These are phyloP conservation scores for Caenorhabditis elegans DNA, from an alignment of 1,140 invertebrate species.

Conservation along the genomic window DNA sequence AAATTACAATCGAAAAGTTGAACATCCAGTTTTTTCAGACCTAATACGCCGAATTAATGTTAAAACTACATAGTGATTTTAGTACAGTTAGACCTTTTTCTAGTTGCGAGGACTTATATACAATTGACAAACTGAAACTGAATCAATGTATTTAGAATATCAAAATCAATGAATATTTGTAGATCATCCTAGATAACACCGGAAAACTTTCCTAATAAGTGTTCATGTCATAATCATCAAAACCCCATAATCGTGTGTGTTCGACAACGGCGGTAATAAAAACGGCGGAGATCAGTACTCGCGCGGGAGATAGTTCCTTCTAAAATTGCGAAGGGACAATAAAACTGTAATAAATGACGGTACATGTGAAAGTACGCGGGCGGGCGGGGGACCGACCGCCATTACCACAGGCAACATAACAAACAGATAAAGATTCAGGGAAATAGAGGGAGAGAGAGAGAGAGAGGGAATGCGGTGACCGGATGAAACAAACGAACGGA, in stretches of 20 bases:
- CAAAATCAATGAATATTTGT: too few species aligned
- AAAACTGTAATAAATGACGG: conserved; percentile 28
- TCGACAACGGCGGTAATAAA: neutral
- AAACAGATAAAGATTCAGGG: conserved; percentile 5
- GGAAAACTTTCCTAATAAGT: neutral
- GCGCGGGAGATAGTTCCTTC: neutral
- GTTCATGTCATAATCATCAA: conserved; percentile 8
- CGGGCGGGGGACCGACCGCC: neutral
- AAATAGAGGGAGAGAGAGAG: neutral
- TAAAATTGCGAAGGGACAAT: conserved; percentile 13
- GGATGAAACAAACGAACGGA: neutral
- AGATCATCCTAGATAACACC: too few species aligned
- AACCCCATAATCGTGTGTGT: conserved; percentile 18
- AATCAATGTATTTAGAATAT: too few species aligned
- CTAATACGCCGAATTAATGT: too few species aligned
- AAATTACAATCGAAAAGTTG: too few species aligned
- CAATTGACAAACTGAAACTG: too few species aligned
- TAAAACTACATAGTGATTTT: too few species aligned
- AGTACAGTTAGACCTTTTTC: too few species aligned
- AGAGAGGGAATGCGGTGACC: neutral
- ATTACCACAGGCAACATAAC: too few species aligned
- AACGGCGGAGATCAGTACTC: neutral
- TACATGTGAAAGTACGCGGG: conserved; percentile 15
- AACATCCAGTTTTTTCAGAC: too few species aligned
- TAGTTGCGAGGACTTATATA: too few species aligned